These are phyloP conservation scores for Eupithecia inturbata DNA, from an alignment of 2,888 invertebrate genomes.

Conservation along the genomic window DNA sequence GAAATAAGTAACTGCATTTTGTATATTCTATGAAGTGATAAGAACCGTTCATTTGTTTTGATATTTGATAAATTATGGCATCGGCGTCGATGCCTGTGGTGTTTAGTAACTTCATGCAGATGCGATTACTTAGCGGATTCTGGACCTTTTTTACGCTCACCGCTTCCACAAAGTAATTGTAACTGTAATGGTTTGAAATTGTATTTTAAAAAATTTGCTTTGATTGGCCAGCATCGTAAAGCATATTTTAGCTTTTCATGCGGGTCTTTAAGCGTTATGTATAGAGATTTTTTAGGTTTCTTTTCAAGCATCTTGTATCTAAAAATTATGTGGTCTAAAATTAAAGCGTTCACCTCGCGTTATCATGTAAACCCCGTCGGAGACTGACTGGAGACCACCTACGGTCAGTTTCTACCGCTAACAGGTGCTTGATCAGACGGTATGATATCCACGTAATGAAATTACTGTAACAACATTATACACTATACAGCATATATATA, in stretches of 20 bases:
- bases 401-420: constrained; percentile 54
- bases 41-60: constrained; percentile 84
- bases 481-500: constrained; percentile 81
- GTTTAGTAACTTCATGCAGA: constrained; percentile 74
- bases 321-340: constrained; percentile 37
- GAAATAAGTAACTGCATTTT: constrained; percentile 86
- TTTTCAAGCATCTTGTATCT: constrained; percentile 76
- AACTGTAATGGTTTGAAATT: constrained; percentile 73
- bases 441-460: constrained; percentile 83
- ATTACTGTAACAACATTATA: constrained; percentile 84
- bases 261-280: constrained; percentile 81
- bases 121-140: constrained; percentile 81
- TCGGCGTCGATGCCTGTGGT: constrained; percentile 76
- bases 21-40: constrained; percentile 85
- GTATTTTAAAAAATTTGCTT: constrained; percentile 77
- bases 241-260: constrained; percentile 73
- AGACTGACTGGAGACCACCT: constrained; percentile 29
- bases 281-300: constrained; percentile 79
- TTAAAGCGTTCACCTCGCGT: constrained; percentile 50
- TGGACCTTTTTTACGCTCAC: constrained; percentile 83
- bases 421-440: constrained; percentile 79
- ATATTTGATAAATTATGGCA: constrained; percentile 82
- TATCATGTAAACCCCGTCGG: constrained; percentile 45
- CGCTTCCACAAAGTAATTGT: constrained; percentile 80
- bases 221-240: constrained; percentile 72